Evolutionary conservation across 2,797 vertebrate genomes (phyloP), one percentile per base, ranked within the genome.

Genomic region (Hephaestus fuliginosus): DNA sequence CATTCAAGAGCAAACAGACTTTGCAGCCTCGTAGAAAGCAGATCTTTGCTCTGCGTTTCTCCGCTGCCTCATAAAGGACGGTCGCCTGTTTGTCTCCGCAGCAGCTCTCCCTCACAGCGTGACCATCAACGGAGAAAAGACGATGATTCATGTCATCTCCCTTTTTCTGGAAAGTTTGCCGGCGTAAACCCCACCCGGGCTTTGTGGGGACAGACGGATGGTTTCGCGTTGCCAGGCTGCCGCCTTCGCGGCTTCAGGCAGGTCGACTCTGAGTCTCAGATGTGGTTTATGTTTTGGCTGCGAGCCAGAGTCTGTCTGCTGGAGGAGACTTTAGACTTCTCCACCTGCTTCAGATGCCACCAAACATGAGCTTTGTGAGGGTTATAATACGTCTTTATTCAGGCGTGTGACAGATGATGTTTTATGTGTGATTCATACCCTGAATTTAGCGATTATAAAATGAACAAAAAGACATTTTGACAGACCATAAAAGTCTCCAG

Each of bases 201-300:
- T 80, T 74, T 64, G 73, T 22, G 79, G 76, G 68, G 85, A 73
- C 88, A 88, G 78, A 87, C 56, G 20, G 75, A 84, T 89, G 75
- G 69, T 17, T 86, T 70, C 58, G 66, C 66, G 91, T 92, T 93
- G 88, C 91, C 72, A 17, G 80, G 88, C 56, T 81, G 78, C 77
- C 0, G 15, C 62, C 33, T 36, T 44, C 52, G 22, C 43, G 73
- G 77, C 71, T 65, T 44, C 55, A 65, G 71, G 80, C 78, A 22
- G 78, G 58, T 83, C 33, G 22, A 46, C 57, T 70, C 43, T 33
- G 70, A 78, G 57, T 74, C 66, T 36, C 25, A 85, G 86, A 85
- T 70, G 74, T 74, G 68, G 72, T 86, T 81, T 79, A 15, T 44
- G 6, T 49, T 33, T 70, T 74, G 75, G 81, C 81, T 18, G 64